These are phyloP conservation scores for Poeciliopsis paucimaculata DNA, from an alignment of 2,797 vertebrate species.

Conservation along the genomic window DNA sequence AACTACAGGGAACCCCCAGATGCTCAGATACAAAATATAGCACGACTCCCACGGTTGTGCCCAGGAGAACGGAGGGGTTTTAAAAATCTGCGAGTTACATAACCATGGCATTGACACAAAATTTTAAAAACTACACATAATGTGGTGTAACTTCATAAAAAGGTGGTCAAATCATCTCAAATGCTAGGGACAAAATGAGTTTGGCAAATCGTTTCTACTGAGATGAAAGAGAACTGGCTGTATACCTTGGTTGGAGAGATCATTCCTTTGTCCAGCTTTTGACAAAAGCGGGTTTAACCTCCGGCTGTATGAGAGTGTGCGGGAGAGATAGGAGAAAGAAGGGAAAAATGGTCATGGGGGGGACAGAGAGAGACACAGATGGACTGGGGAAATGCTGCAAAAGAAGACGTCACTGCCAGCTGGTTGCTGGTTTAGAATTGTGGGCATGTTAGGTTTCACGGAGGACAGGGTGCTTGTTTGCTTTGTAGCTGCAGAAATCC, in stretches of 20 bases:
- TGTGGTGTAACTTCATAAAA: constrained; percentile 37
- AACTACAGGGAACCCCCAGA: constrained; percentile 49
- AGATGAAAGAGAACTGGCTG: constrained; percentile 43
- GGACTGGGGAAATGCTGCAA: constrained; percentile 29
- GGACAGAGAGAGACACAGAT: constrained; percentile 8
- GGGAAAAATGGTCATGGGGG: neutral
- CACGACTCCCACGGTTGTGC: constrained; percentile 31
- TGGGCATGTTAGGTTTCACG: constrained; percentile 37
- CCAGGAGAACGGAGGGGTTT: constrained; percentile 20
- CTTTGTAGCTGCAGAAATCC: constrained; percentile 40
- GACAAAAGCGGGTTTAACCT: constrained; percentile 43
- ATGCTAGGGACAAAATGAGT: constrained; percentile 33
- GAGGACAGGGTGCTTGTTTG: constrained; percentile 29
- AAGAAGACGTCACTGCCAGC: constrained; percentile 43
- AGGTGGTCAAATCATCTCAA: constrained; percentile 32
- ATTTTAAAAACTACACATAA: constrained; percentile 1
- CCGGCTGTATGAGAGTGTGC: constrained; percentile 40
- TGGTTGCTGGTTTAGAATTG: constrained; percentile 30
- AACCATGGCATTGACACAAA: constrained; percentile 35
- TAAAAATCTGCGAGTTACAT: constrained; percentile 48
- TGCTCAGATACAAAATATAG: constrained; percentile 30
- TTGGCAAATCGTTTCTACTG: constrained; percentile 41
- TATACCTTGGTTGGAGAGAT: constrained; percentile 17
- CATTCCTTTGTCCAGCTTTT: constrained; percentile 32
- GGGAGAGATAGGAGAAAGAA: constrained; percentile 40